phyloP scores from a whole-genome alignment of 1,140 invertebrate species.

The Pentalonia nigronervosa region DNA sequence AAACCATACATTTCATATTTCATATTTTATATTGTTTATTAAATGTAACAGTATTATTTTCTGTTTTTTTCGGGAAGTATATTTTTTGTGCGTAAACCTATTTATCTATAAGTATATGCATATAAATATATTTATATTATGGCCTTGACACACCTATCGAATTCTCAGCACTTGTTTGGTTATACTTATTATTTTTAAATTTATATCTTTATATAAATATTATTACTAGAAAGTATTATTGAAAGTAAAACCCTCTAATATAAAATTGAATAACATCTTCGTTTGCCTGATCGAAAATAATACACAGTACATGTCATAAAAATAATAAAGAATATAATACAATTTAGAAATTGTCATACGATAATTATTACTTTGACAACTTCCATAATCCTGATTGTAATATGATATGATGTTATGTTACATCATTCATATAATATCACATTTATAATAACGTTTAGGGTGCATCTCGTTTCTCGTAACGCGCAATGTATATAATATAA shows the following conservation, averaged over 20 bases:
- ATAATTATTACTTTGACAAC: not conserved
- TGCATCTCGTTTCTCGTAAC: not conserved
- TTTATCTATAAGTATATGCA: not conserved
- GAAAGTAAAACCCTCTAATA: not conserved
- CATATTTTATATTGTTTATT: too few species aligned
- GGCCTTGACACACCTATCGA: not conserved
- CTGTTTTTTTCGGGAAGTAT: not conserved
- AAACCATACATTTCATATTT: too few species aligned
- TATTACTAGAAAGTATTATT: constrained; percentile 1
- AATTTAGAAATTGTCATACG: not conserved
- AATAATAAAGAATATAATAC: not conserved
- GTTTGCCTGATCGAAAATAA: not conserved
- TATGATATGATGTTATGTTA: not conserved
- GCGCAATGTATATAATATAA: not conserved
- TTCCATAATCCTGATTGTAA: not conserved
- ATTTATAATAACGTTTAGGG: not conserved
- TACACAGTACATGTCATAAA: not conserved
- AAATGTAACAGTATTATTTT: not conserved
- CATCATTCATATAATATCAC: not conserved
- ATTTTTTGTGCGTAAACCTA: not conserved
- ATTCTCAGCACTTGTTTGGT: not conserved
- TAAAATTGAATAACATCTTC: not conserved
- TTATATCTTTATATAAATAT: not conserved
- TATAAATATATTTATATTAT: not conserved
- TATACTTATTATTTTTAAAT: not conserved